Conservation (phyloP, 1,140 invertebrate genomes). For the Brachionus calyciflorus region DNA sequence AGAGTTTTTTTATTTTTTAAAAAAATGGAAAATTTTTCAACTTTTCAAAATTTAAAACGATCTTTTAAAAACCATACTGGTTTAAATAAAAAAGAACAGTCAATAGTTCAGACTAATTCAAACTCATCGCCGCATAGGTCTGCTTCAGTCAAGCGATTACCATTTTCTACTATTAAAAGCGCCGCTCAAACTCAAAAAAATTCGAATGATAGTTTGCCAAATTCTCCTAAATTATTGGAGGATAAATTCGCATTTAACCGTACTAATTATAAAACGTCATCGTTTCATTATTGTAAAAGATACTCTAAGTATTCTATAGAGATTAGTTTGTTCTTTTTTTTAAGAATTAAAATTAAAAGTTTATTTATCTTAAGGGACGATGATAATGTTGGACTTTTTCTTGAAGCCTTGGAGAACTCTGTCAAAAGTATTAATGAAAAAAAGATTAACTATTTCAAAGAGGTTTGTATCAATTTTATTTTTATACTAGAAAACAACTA, state of each 20-base stretch:
- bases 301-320: background rate
- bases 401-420: conserved; percentile 8
- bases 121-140: background rate
- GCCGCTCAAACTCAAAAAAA: background rate
- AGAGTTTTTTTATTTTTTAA: no score
- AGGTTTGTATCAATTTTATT: no score
- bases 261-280: conserved; percentile 15
- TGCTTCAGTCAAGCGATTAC: conserved; percentile 6
- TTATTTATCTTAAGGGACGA: conserved; percentile 22
- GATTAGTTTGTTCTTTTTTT: background rate
- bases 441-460: conserved; percentile 24
- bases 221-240: background rate
- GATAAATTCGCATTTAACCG: background rate
- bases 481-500: no score
- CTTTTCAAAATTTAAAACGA: no score
- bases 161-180: conserved; percentile 36
- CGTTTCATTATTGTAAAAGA: conserved; percentile 34
- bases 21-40: no score
- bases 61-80: no score
- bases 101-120: no score
- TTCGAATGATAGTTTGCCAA: background rate
- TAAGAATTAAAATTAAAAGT: no score
- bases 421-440: background rate
- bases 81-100: no score
- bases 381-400: conserved; percentile 37